Conservation (phyloP, 2,113 vertebrate species). For the Danionella cerebrum region DNA sequence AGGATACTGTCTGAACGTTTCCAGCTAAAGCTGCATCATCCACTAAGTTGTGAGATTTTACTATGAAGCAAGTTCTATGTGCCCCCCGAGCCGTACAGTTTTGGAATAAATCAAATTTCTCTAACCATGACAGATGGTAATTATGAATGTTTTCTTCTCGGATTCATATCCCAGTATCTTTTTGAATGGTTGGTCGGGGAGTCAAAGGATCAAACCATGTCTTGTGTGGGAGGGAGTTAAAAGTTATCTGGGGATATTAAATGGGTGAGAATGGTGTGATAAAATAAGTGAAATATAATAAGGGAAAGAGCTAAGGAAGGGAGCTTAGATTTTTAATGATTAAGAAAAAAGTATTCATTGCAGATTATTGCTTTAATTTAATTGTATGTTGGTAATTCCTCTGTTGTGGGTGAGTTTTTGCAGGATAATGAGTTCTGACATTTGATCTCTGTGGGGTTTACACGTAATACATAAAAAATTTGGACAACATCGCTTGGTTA, state of each 20-base stretch:
- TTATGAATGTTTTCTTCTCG: neutral
- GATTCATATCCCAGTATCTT: neutral
- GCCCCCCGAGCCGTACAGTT: neutral
- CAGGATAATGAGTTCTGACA: no score
- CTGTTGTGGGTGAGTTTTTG: no score
- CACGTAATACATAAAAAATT: no score
- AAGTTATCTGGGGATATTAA: neutral
- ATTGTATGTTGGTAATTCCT: neutral
- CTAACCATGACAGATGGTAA: neutral
- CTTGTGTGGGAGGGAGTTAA: slow-evolving; percentile 1
- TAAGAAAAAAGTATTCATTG: neutral
- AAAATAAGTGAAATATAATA: neutral
- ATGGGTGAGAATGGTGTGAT: neutral
- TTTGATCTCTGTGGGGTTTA: no score
- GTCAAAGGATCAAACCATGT: neutral
- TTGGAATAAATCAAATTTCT: neutral
- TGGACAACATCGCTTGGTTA: no score
- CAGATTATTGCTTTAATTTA: neutral
- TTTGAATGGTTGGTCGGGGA: slow-evolving; percentile 8
- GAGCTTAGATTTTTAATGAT: neutral
- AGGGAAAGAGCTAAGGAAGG: neutral
- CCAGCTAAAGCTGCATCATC: neutral
- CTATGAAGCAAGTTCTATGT: neutral
- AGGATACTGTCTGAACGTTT: neutral
- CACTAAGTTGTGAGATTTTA: neutral